A percentile compares a stretch with the other conserved stretches of the same genome.
These are phyloP conservation scores for Actias luna DNA, from an alignment of 2,888 invertebrate species.

Conservation along the genomic window DNA sequence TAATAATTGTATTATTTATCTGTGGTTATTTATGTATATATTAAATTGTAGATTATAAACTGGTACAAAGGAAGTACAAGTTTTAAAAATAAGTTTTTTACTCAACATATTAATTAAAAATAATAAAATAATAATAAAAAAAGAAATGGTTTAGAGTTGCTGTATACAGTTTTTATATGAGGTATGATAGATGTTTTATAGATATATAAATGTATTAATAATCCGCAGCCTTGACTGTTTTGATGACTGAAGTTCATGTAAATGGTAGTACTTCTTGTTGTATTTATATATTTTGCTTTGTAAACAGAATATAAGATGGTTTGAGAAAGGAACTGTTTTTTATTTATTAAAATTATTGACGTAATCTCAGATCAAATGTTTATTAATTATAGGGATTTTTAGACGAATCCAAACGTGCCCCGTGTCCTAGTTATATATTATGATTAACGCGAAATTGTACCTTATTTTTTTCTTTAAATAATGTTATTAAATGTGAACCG, in stretches of 20 bases:
- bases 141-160: neutral
- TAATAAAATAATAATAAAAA: too few species aligned
- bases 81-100: neutral
- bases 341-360: constrained; percentile 21
- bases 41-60: neutral
- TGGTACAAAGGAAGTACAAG: constrained; percentile 11
- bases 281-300: constrained; percentile 2
- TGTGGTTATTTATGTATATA: neutral
- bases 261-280: neutral
- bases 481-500: constrained; percentile 70
- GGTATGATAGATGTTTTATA: neutral
- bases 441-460: constrained; percentile 60
- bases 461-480: constrained; percentile 68
- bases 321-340: neutral
- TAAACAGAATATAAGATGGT: neutral
- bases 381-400: constrained; percentile 34
- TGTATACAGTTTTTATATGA: constrained; percentile 1
- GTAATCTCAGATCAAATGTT: constrained; percentile 63
- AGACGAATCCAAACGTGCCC: constrained; percentile 43
- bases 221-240: constrained; percentile 3
- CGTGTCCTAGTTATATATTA: constrained; percentile 59
- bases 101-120: neutral
- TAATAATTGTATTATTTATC: constrained; percentile 6
- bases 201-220: neutral
- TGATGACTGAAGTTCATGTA: neutral